Base-by-base conservation (phyloP, 2,888 invertebrate species). In the Phortica okadai region DNA sequence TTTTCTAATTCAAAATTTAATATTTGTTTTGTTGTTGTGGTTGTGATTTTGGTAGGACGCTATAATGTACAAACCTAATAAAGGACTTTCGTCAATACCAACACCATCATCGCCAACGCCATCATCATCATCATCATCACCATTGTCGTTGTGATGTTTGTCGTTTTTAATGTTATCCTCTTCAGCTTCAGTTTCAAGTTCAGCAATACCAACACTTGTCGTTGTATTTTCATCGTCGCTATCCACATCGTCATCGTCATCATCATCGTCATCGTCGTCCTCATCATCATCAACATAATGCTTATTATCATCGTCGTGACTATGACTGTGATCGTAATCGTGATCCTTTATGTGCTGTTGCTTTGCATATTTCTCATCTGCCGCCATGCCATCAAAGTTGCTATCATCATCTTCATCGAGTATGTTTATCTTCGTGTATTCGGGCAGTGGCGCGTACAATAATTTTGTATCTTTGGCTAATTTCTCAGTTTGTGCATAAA, bases 51-150 rank as follows among this genome's bases (percentile, higher is more conserved):
- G 33, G 33, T 33, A 33, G 69, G 25, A 33, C 16, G 14, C 41
- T 58, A 59, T 54, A 64, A 75, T 70, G 82, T 91, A 91, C 91
- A 90, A 91, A 91, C 91, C 91, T 90, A 90, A 86, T 88, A 91
- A 91, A 80, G 90, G 90, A 90, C 90, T 91, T 87, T 90, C 89
- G 89, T 91, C 85, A 89, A 84, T 88, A 87, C 84, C 86, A 85
- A 82, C 84, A 88, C 84, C 83, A 83, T 87, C 86, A 83, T 84
- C 66, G 66, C 66, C 66, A 41, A 21, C 41, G 25, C 41, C 87
- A 81, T 81, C 83, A 33, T 64, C 76, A 73, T 64, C 76, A 73
- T 78, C 79, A 80, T 80, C 80, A 75, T 78, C 79, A 80, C 80
- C 79, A 75, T 80, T 78, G 75, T 80, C 80, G 25, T 80, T 77